A percentile compares a stretch with the other conserved stretches of the same genome.
phyloP scores from a whole-genome alignment of 2,888 invertebrate genomes.

The Anorthoa munda region DNA sequence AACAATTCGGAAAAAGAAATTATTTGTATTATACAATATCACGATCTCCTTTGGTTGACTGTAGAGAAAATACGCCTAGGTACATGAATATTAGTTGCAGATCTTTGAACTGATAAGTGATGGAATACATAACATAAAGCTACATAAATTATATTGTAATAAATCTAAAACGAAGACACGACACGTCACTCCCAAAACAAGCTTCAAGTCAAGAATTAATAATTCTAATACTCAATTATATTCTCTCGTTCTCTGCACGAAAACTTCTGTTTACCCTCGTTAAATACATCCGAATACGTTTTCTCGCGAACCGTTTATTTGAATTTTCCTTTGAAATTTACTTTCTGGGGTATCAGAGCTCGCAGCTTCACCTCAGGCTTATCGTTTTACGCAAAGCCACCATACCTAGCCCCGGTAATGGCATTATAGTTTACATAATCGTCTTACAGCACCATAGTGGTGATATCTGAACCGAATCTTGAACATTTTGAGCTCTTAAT shows the following conservation, averaged over 20 bases:
- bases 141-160: not conserved
- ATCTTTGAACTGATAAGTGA: not conserved
- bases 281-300: constrained; percentile 77
- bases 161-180: constrained; percentile 31
- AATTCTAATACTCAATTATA: constrained; percentile 57
- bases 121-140: not conserved
- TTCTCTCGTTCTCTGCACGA: constrained; percentile 54
- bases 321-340: constrained; percentile 75
- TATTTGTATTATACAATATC: no score
- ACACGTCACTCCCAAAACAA: constrained; percentile 10
- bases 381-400: constrained; percentile 65
- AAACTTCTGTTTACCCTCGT: constrained; percentile 75
- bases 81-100: no score
- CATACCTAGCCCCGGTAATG: constrained; percentile 59
- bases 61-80: no score
- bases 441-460: constrained; percentile 59
- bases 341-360: constrained; percentile 66
- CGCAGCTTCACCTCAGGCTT: constrained; percentile 57
- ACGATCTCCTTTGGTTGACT: no score
- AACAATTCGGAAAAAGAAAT: not conserved
- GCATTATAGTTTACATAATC: constrained; percentile 63
- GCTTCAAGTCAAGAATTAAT: constrained; percentile 32
- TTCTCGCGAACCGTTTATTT: constrained; percentile 79
- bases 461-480: constrained; percentile 58
- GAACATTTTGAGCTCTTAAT: constrained; percentile 60